Base-by-base conservation (phyloP, 2,797 vertebrate species). In the Pterois miles region DNA sequence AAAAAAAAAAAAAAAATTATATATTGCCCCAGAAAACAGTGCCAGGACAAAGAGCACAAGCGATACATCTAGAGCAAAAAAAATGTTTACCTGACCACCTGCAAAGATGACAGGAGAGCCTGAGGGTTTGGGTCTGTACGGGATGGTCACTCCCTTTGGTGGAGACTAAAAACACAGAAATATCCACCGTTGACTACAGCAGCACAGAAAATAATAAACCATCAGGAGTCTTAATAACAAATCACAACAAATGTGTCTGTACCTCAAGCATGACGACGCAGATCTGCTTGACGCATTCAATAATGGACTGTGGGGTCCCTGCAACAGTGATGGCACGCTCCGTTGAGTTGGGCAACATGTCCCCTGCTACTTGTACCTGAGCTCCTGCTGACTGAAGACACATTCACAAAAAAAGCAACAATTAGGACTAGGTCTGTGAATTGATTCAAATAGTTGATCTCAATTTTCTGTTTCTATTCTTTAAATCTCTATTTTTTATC, bases 221-320 rank as follows among this genome's bases (percentile, higher is more conserved):
- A 63, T 4, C 20, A 16, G 20, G 8, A 8, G 22, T 11, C 27
- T 40, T 10, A 40, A 13, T 1, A 36, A 60, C 40, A 52, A 12
- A 34, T 36, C 13, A 6, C 38, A 18, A 6, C 33, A 67, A 9
- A 29, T 36, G 23, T 2, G 25, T 46, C 18, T 6, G 14, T 94
- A 97, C 96, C 97, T 98, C 97, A 71, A 98, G 96, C 96, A 98
- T 98, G 92, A 98, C 97, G 36, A 98, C 97, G 82, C 97, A 98
- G 93, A 98, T 98, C 95, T 98, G 97, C 96, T 98, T 98, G 91
- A 98, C 97, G 77, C 97, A 98, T 95, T 98, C 97, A 13, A 98
- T 98, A 93, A 98, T 98, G 94, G 97, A 98, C 86, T 97, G 96
- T 64, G 97, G 97, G 89, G 97, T 98, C 90, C 97, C 97, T 92